These are phyloP conservation scores for Parotia lawesii DNA, from an alignment of 2,113 vertebrate genomes.

Conservation along the genomic window DNA sequence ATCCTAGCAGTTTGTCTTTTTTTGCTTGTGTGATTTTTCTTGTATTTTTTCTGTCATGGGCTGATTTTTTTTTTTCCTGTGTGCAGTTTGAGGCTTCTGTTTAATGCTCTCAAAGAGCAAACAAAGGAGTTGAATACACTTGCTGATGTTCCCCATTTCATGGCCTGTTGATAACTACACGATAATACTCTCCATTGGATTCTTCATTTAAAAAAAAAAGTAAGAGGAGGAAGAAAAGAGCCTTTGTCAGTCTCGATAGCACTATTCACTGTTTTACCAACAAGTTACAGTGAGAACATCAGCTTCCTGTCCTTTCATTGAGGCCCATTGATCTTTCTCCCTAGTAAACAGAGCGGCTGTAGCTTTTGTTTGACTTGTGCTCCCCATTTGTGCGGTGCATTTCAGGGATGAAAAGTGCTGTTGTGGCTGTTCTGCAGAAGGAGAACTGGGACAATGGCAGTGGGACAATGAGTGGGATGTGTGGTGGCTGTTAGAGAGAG, in stretches of 20 bases:
- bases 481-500: neutral
- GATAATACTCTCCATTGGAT: slow-evolving; percentile 44
- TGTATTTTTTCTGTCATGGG: neutral
- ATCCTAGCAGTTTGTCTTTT: neutral
- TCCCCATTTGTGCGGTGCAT: slow-evolving; percentile 35
- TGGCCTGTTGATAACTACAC: slow-evolving; percentile 48
- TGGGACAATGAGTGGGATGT: neutral
- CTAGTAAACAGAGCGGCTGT: slow-evolving; percentile 56
- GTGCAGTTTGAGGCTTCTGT: neutral
- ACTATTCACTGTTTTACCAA: slow-evolving; percentile 57
- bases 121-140: slow-evolving; percentile 43
- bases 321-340: slow-evolving; percentile 65
- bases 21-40: neutral
- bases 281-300: slow-evolving; percentile 65
- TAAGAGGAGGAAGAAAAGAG: neutral
- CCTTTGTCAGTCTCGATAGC: slow-evolving; percentile 52
- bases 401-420: slow-evolving; percentile 60
- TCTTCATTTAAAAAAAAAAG: slow-evolving; percentile 40
- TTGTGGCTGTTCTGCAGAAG: slow-evolving; percentile 47
- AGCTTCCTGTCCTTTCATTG: slow-evolving; percentile 73
- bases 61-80: neutral
- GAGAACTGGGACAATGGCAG: neutral
- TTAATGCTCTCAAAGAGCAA: neutral
- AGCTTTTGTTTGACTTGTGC: slow-evolving; percentile 67
- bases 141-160: slow-evolving; percentile 58